phyloP scores from a whole-genome alignment of 2,113 vertebrate species.

The Nasalis larvatus region DNA sequence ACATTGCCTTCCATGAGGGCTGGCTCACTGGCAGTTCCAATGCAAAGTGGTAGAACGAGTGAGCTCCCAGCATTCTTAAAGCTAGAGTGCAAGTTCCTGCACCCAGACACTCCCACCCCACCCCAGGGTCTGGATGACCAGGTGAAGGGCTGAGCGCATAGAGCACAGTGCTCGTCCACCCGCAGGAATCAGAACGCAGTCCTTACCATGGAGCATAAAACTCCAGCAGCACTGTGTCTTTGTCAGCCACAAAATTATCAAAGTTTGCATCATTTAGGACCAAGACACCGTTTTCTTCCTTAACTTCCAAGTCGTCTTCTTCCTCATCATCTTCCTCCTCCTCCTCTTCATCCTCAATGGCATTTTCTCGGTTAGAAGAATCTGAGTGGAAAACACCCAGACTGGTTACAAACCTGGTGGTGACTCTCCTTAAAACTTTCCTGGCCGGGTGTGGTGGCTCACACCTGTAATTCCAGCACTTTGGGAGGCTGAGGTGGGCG shows the following conservation, averaged over 20 bases:
- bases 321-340: conserved; percentile 83
- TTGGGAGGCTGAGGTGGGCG: too few species aligned
- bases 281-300: conserved; percentile 96
- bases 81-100: background rate
- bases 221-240: conserved; percentile 95
- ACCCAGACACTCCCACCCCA: background rate
- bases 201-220: conserved; percentile 97
- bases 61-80: background rate
- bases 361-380: conserved; percentile 69
- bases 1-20: background rate
- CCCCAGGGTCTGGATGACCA: background rate
- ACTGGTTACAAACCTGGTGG: background rate
- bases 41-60: fast-evolving
- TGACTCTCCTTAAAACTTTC: background rate
- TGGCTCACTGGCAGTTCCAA: fast-evolving
- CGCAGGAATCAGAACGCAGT: fast-evolving
- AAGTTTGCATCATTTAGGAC: conserved; percentile 93
- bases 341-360: conserved; percentile 62
- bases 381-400: conserved; percentile 53
- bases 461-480: too few species aligned
- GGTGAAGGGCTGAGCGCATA: fast-evolving
- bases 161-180: background rate
- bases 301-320: conserved; percentile 86
- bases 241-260: conserved; percentile 92
- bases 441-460: too few species aligned